phyloP scores from a whole-genome alignment of 1,140 invertebrate species.

The Oryctes rhinoceros region DNA sequence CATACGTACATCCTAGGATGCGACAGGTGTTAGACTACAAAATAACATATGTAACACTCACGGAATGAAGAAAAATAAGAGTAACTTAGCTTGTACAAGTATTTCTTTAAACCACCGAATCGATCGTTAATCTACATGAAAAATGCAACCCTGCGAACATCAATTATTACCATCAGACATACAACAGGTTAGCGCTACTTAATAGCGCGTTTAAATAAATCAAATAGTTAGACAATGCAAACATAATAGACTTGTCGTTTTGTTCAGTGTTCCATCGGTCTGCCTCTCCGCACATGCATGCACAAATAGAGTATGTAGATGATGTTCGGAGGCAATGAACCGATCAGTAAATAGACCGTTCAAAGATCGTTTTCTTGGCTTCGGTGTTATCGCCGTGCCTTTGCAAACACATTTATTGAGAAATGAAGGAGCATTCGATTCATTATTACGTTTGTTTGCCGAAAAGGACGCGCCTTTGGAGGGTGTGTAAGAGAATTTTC shows the following conservation, averaged over 20 bases:
- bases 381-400: slow-evolving; percentile 22
- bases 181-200: too few species aligned
- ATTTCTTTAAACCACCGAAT: too few species aligned
- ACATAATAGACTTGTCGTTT: not conserved
- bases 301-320: not conserved
- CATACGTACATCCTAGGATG: too few species aligned
- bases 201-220: not conserved
- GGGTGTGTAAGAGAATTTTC: not conserved
- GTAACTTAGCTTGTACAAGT: too few species aligned
- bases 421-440: not conserved
- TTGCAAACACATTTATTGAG: slow-evolving; percentile 10
- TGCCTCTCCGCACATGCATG: not conserved
- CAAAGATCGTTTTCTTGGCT: slow-evolving; percentile 34
- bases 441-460: slow-evolving; percentile 12
- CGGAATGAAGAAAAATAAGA: too few species aligned
- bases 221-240: not conserved
- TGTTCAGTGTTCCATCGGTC: not conserved
- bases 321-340: slow-evolving; percentile 12
- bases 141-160: too few species aligned
- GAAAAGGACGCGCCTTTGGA: not conserved
- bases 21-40: too few species aligned
- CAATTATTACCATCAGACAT: too few species aligned
- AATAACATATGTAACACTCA: too few species aligned
- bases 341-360: slow-evolving; percentile 11
- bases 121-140: too few species aligned